Conservation (phyloP, 2,113 vertebrate genomes). For the Panthera leo region DNA sequence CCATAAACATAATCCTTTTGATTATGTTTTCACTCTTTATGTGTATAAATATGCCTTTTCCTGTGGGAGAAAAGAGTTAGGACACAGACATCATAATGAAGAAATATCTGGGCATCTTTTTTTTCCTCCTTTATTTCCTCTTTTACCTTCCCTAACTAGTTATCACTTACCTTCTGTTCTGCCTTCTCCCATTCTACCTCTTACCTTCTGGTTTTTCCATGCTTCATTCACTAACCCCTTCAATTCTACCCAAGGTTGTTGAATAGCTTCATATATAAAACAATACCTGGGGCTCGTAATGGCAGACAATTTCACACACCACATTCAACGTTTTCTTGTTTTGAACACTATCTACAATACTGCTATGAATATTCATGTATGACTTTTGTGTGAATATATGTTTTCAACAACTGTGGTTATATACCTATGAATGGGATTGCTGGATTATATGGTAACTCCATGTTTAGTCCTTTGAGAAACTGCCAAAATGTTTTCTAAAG, state of each 20-base stretch:
- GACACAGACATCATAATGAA: neutral
- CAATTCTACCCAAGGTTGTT: neutral
- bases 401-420: neutral
- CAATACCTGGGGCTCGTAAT: neutral
- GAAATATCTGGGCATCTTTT: neutral
- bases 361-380: neutral
- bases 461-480: neutral
- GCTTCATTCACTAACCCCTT: neutral
- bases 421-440: neutral
- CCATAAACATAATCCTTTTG: neutral
- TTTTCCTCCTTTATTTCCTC: neutral
- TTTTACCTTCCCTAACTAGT: neutral
- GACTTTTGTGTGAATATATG: neutral
- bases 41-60: neutral
- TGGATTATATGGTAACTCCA: neutral
- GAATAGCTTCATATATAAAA: neutral
- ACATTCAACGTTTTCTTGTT: neutral
- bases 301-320: neutral
- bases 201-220: neutral
- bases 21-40: neutral
- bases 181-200: neutral
- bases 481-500: neutral
- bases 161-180: neutral
- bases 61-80: neutral
- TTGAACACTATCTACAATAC: neutral